Conservation (phyloP, 2,888 invertebrate species). For the Machimus atricapillus region DNA sequence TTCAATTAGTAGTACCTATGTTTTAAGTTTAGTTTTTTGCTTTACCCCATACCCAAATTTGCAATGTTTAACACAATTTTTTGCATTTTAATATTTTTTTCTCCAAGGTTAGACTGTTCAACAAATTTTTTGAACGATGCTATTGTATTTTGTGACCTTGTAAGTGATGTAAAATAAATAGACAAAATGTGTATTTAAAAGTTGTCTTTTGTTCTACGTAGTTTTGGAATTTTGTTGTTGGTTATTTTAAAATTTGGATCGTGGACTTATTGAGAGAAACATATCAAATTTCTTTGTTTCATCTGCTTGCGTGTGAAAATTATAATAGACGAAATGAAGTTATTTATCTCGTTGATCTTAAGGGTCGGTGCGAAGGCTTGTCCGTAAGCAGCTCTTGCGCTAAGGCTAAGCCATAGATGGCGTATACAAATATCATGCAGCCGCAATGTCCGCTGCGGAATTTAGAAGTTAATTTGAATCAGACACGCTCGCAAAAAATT, state of each 20-base stretch:
- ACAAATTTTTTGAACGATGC: not conserved
- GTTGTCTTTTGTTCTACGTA: not conserved
- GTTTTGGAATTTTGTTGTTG: no score
- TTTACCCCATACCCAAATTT: not conserved
- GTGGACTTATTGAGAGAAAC: not conserved
- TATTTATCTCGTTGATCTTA: no score
- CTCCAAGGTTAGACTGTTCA: not conserved
- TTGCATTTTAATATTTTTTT: not conserved
- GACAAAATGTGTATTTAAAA: slow-evolving; percentile 6
- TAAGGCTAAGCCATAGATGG: no score
- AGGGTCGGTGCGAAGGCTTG: no score
- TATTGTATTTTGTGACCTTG: not conserved
- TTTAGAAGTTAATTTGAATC: no score
- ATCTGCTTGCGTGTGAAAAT: not conserved
- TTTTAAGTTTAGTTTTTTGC: not conserved
- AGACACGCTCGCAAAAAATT: no score
- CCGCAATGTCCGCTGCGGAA: no score
- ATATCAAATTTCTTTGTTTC: no score
- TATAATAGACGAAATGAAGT: not conserved
- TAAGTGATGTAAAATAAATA: not conserved
- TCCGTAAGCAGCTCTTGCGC: no score
- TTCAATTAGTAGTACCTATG: not conserved
- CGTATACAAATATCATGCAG: no score
- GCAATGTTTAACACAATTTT: not conserved
- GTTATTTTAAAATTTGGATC: no score